Percentiles rank a stretch among this genome's conserved stretches.
Evolutionary conservation across 2,888 invertebrate genomes (phyloP).

Genomic region (Patella caerulea): DNA sequence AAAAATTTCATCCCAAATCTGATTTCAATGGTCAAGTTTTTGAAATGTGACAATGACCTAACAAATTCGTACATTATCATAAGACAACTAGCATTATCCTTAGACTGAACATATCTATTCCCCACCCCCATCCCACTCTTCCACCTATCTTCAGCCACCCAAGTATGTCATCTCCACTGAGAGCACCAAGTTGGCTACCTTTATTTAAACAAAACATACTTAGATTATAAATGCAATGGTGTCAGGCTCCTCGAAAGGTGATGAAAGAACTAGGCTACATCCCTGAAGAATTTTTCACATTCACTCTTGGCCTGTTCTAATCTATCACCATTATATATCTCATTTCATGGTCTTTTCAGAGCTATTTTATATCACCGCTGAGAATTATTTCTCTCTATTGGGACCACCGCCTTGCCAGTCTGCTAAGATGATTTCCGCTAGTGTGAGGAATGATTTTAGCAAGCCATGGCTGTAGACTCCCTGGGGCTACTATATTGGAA

Average conservation of each 20-base stretch:
- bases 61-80: too few species aligned
- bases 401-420: slow-evolving; percentile 30
- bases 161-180: slow-evolving; percentile 37
- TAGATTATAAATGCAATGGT: too few species aligned
- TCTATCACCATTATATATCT: slow-evolving; percentile 56
- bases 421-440: slow-evolving; percentile 36
- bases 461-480: slow-evolving; percentile 19
- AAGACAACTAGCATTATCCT: not conserved
- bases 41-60: too few species aligned
- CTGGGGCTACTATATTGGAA: slow-evolving; percentile 17
- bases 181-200: slow-evolving; percentile 10
- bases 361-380: slow-evolving; percentile 46
- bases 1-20: too few species aligned
- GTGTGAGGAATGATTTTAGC: slow-evolving; percentile 14
- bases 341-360: slow-evolving; percentile 48
- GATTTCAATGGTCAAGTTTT: too few species aligned
- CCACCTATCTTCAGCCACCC: slow-evolving; percentile 38
- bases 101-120: slow-evolving; percentile 36
- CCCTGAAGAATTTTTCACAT: slow-evolving; percentile 41
- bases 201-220: too few species aligned
- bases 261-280: slow-evolving; percentile 32
- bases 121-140: slow-evolving; percentile 30
- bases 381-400: slow-evolving; percentile 33
- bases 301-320: slow-evolving; percentile 47
- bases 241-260: not conserved